Conservation (phyloP, 2,797 vertebrate species). For the Sebastiscus albofasciatus region DNA sequence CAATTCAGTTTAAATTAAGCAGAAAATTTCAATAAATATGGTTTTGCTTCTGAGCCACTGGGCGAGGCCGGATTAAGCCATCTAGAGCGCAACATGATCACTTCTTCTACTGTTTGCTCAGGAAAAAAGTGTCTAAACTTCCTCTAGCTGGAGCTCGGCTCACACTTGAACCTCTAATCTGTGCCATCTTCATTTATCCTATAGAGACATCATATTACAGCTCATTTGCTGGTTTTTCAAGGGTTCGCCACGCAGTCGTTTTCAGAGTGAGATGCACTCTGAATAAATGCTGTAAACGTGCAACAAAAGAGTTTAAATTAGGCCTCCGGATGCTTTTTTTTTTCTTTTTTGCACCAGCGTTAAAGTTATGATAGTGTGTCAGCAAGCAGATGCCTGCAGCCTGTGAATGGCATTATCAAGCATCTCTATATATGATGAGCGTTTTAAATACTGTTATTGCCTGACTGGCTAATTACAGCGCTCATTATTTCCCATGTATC, state of each 20-base stretch:
- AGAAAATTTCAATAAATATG: constrained; percentile 84
- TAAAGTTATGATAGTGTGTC: constrained; percentile 42
- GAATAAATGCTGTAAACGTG: constrained; percentile 10
- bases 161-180: constrained; percentile 39
- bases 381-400: constrained; percentile 41
- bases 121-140: constrained; percentile 51
- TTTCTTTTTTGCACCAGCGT: not conserved
- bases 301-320: constrained; percentile 41
- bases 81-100: constrained; percentile 41
- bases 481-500: constrained; percentile 87
- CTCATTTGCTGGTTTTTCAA: constrained; percentile 19
- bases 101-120: constrained; percentile 33
- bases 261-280: constrained; percentile 5
- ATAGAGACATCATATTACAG: constrained; percentile 18
- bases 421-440: constrained; percentile 72
- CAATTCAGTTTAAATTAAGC: constrained; percentile 82
- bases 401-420: constrained; percentile 74
- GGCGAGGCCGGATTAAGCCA: constrained; percentile 57
- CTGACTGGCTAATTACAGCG: constrained; percentile 82
- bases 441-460: constrained; percentile 78
- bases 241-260: not conserved
- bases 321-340: constrained; percentile 15
- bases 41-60: constrained; percentile 74
- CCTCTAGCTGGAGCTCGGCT: constrained; percentile 10
- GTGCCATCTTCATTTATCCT: constrained; percentile 32